These are phyloP conservation scores for Lates calcarifer DNA, from an alignment of 2,113 vertebrate genomes.

Conservation along the genomic window DNA sequence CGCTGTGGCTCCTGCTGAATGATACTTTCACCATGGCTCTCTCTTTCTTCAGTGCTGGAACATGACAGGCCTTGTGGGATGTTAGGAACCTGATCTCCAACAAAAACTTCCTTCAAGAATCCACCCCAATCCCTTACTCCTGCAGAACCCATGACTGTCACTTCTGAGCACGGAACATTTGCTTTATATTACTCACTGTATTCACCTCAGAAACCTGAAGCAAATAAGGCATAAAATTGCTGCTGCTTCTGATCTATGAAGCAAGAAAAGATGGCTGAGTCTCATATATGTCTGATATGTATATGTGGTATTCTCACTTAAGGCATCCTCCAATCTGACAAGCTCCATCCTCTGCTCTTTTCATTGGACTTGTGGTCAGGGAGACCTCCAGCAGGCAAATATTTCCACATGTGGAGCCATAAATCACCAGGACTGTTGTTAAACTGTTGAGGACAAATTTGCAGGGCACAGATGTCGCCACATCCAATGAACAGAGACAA, in stretches of 20 bases:
- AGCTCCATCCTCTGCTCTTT: background rate
- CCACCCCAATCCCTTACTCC: constrained; percentile 47
- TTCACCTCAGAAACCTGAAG: constrained; percentile 21
- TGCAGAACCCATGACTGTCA: background rate
- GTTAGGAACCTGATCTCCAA: constrained; percentile 54
- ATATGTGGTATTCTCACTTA: background rate
- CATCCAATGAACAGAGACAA: constrained; percentile 13
- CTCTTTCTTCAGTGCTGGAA: constrained; percentile 32
- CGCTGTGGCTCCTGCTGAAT: constrained; percentile 34
- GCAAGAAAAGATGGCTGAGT: background rate
- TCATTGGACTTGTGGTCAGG: background rate
- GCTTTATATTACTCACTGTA: constrained; percentile 17
- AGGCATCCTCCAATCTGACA: background rate
- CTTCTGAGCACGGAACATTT: constrained; percentile 17
- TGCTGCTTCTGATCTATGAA: background rate
- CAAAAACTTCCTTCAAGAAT: constrained; percentile 63
- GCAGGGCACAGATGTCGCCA: constrained; percentile 30
- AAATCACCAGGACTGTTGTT: constrained; percentile 50
- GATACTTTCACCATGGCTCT: constrained; percentile 45
- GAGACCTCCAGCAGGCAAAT: constrained; percentile 51
- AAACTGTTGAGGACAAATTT: constrained; percentile 2
- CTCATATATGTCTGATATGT: background rate
- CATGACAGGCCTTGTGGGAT: constrained; percentile 45
- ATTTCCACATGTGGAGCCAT: constrained; percentile 65
- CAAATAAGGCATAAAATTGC: background rate